Percentiles rank a stretch among this genome's conserved stretches.
Evolutionary conservation across 2,797 vertebrate species (phyloP).

Genomic region (Oceanodroma leucorhoa): DNA sequence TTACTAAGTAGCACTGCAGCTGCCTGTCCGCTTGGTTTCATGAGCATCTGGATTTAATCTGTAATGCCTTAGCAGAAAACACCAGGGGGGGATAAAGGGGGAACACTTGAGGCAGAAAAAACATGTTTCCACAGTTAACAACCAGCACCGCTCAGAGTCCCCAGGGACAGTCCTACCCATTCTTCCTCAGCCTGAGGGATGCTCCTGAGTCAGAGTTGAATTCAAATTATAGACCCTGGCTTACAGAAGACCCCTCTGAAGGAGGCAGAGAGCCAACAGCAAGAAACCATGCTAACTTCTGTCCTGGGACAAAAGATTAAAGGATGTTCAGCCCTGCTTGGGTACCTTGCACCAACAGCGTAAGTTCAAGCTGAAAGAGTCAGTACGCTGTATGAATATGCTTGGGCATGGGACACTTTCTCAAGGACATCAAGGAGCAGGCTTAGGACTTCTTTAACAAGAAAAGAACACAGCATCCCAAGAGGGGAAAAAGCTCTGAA

Average conservation of each 20-base stretch:
- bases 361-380: neutral
- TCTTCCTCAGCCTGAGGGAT: neutral
- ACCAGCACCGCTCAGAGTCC: neutral
- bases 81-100: neutral
- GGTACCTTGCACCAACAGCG: neutral
- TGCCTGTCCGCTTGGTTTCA: neutral
- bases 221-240: neutral
- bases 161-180: neutral
- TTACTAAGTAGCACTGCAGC: neutral
- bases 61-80: neutral
- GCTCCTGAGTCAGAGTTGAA: neutral
- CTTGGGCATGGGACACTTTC: neutral
- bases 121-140: neutral
- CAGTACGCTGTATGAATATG: neutral
- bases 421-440: neutral
- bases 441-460: neutral
- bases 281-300: neutral
- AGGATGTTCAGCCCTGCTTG: neutral
- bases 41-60: neutral
- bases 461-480: neutral
- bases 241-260: neutral
- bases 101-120: neutral
- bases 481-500: neutral
- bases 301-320: neutral
- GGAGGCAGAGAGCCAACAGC: neutral